Evolutionary conservation across 2,888 invertebrate genomes (phyloP).

Genomic region (Eulithis prunata): DNA sequence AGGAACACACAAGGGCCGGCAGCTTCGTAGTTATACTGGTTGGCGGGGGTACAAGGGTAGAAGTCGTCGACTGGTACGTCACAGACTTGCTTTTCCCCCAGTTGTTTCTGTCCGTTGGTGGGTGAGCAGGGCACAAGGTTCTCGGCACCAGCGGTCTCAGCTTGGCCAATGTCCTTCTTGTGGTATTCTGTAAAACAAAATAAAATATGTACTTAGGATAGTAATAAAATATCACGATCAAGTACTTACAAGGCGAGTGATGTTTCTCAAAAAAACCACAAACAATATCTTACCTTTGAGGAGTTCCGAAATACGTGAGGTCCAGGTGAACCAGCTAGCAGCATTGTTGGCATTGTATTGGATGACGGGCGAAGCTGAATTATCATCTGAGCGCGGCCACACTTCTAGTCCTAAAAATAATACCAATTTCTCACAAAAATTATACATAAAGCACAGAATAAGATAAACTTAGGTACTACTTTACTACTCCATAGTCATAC

Average conservation of each 20-base stretch:
- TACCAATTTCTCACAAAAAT: too few relatives aligned
- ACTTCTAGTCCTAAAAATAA: constrained; percentile 16
- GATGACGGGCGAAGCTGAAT: constrained; percentile 4
- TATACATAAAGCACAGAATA: too few relatives aligned
- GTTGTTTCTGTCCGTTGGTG: constrained; percentile 77
- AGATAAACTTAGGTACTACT: too few relatives aligned
- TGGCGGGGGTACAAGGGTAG: constrained; percentile 89
- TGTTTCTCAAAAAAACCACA: too few relatives aligned
- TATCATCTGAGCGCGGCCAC: constrained; percentile 2
- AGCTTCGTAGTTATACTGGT: constrained; percentile 93
- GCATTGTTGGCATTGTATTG: not conserved
- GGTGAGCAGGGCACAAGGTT: constrained; percentile 87
- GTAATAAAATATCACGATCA: too few relatives aligned
- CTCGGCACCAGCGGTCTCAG: constrained; percentile 79
- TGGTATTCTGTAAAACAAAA: constrained; percentile 67
- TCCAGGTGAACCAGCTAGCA: not conserved
- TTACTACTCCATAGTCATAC: too few relatives aligned
- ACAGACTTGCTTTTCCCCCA: constrained; percentile 90
- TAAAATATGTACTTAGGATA: not conserved
- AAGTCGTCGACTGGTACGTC: constrained; percentile 90
- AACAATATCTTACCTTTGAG: constrained; percentile 10
- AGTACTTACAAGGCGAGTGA: too few relatives aligned
- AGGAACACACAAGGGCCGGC: constrained; percentile 97
- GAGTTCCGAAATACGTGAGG: not conserved
- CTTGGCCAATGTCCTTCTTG: constrained; percentile 76